phyloP scores from a whole-genome alignment of 2,888 invertebrate species.

The Pterobdella sp. region DNA sequence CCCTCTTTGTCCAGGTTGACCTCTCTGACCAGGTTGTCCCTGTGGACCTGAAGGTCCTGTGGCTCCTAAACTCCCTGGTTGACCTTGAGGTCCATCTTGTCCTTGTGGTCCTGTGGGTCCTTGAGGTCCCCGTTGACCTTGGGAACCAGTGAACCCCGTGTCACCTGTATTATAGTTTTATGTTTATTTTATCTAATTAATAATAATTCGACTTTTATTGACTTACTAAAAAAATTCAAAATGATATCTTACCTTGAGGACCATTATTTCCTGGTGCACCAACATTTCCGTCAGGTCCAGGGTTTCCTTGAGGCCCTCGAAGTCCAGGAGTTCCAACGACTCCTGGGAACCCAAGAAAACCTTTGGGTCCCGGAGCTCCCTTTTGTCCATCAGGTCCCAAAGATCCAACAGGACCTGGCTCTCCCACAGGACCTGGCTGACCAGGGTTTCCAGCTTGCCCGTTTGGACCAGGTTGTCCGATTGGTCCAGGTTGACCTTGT shows the following conservation, averaged over 20 bases:
- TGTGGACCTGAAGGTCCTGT: constrained; percentile 20
- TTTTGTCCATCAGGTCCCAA: constrained; percentile 22
- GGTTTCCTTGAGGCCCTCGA: constrained; percentile 19
- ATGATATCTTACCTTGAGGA: constrained; percentile 16
- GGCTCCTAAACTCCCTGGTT: constrained; percentile 31
- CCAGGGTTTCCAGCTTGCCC: constrained; percentile 28
- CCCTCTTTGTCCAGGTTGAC: constrained; percentile 19
- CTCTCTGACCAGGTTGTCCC: constrained; percentile 18
- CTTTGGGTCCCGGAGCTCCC: constrained; percentile 25
- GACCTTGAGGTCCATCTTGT: constrained; percentile 30
- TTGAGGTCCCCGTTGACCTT: constrained; percentile 18
- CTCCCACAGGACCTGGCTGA: constrained; percentile 22
- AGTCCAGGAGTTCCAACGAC: constrained; percentile 20
- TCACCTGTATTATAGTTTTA: constrained; percentile 21
- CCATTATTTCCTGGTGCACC: constrained; percentile 28
- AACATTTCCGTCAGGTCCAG: not conserved
- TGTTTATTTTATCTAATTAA: not conserved
- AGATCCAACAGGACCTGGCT: constrained; percentile 13
- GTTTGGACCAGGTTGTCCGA: constrained; percentile 30
- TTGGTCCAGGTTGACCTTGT: constrained; percentile 26
- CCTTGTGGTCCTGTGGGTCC: constrained; percentile 30
- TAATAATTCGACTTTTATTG: too few species aligned
- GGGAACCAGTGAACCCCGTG: constrained; percentile 22
- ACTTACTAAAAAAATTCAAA: too few species aligned
- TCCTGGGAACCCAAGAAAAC: constrained; percentile 20